A percentile compares a stretch with the other conserved stretches of the same genome.
These are phyloP conservation scores for Eretmocerus hayati DNA, from an alignment of 2,888 invertebrate species.

Conservation along the genomic window DNA sequence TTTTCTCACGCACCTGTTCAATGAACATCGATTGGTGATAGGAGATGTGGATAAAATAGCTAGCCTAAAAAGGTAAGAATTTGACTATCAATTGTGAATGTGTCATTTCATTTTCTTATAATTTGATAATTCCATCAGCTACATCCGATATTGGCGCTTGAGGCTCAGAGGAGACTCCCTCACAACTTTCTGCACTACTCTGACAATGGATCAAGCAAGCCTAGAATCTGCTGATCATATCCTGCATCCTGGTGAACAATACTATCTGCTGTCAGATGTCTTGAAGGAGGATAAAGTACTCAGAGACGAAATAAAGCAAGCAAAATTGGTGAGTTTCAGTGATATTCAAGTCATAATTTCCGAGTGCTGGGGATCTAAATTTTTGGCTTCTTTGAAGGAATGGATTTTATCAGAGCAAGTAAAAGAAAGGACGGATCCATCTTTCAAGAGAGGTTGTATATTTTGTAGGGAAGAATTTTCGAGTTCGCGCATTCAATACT, in stretches of 20 bases:
- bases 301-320: slow-evolving; percentile 62
- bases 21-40: slow-evolving; percentile 72
- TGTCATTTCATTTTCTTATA: not conserved
- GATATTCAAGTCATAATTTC: too few species aligned
- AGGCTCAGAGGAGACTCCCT: slow-evolving; percentile 49
- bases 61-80: slow-evolving; percentile 60
- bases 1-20: slow-evolving; percentile 66
- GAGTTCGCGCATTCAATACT: slow-evolving; percentile 60
- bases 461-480: slow-evolving; percentile 63
- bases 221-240: slow-evolving; percentile 52
- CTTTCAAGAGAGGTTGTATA: slow-evolving; percentile 72
- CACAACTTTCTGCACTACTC: slow-evolving; percentile 52
- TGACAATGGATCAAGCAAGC: slow-evolving; percentile 54
- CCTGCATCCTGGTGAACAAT: slow-evolving; percentile 59
- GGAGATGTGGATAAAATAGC: slow-evolving; percentile 75
- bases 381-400: slow-evolving; percentile 45
- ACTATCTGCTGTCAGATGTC: slow-evolving; percentile 73
- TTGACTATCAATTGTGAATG: not conserved
- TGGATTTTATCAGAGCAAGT: slow-evolving; percentile 70
- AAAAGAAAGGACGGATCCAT: slow-evolving; percentile 72
- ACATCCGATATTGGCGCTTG: slow-evolving; percentile 54
- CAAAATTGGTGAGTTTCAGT: slow-evolving; percentile 51
- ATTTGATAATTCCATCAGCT: slow-evolving; percentile 44
- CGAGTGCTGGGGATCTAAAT: not conserved
- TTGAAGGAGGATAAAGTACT: slow-evolving; percentile 75